These are phyloP conservation scores for Leguminivora glycinivorella DNA, from an alignment of 1,140 invertebrate species.

Conservation along the genomic window DNA sequence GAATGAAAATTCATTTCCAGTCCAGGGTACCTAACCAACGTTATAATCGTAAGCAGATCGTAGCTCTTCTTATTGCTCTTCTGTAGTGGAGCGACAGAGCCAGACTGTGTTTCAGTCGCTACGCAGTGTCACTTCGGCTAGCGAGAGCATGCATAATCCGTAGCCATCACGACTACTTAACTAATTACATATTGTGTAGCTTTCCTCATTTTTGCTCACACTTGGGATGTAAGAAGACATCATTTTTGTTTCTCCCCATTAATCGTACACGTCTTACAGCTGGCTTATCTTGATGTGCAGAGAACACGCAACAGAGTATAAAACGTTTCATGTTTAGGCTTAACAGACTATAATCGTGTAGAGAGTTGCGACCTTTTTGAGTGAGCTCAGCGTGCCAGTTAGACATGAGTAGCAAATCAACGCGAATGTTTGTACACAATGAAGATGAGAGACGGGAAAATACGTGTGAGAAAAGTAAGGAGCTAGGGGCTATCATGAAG, in stretches of 20 bases:
- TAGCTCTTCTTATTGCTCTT: too few species aligned
- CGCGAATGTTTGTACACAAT: conserved; percentile 16
- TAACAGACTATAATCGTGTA: conserved; percentile 30
- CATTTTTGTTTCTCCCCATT: conserved; percentile 47
- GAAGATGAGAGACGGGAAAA: neutral
- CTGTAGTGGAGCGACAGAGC: too few species aligned
- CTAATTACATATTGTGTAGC: conserved; percentile 13
- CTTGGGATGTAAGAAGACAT: conserved; percentile 37
- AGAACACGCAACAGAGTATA: conserved; percentile 43
- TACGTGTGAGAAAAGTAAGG: neutral
- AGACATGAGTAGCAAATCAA: conserved; percentile 18
- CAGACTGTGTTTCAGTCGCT: too few species aligned
- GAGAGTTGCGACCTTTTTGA: neutral
- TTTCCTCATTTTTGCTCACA: conserved; percentile 19
- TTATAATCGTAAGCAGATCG: too few species aligned
- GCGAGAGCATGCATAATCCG: conserved; percentile 17
- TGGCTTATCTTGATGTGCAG: conserved; percentile 51
- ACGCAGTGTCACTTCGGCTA: too few species aligned
- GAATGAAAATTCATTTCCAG: conserved; percentile 24
- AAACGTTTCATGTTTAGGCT: conserved; percentile 32
- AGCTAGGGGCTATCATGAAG: too few species aligned
- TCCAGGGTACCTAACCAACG: too few species aligned
- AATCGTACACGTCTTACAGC: conserved; percentile 49
- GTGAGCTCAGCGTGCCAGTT: neutral
- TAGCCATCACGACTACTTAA: conserved; percentile 18